Base-by-base conservation (phyloP, 1,140 invertebrate genomes). In the Anastrepha obliqua region DNA sequence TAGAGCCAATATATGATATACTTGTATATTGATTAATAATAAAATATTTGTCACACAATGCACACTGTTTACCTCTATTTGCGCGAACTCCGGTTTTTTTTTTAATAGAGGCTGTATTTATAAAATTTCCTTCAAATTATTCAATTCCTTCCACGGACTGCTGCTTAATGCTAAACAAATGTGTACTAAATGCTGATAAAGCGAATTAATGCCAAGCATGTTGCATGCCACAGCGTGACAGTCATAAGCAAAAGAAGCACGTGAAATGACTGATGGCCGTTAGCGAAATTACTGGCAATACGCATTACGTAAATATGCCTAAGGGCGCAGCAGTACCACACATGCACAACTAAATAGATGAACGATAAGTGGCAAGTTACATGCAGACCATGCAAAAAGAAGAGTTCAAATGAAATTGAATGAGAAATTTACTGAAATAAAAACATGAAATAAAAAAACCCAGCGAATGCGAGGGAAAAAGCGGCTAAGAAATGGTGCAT, bases 161-260 rank as follows among this genome's bases (percentile, higher is more conserved):
- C 2, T 29, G 17, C 44, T 44, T 55, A 8, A 55, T 55, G 29
- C n/a, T 5, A 74, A 29, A n/a, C 47, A 58, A 81, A 51, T 81
- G n/a, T 55, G 29, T 55, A 81, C 20, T 81, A 81, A 81, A 81
- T n/a, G 74, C 47, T 81, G 17, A 20, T 55, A 55, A 20, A 55
- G n/a, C 11, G 17, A 81, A 81, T 81, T 81, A 55, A 55, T 81
- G 74, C 44, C 74, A 81, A 39, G 47, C 15, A 55, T 81, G 74
- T 81, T 81, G 74, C 74, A 81, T 81, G 74, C 74, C 74, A 81
- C 74, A 81, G 9, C 74, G 17, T 81, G 74, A 81, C 74, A 81
- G 2, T 11, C 47, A 81, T 55, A 81, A 81, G 47, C 74, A 81
- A 55, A 55, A 20, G 74, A n/a, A 51, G 55, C 55, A 81, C 17